Evolutionary conservation across 2,113 vertebrate genomes (phyloP).

Genomic region (Alaudala cheleensis): DNA sequence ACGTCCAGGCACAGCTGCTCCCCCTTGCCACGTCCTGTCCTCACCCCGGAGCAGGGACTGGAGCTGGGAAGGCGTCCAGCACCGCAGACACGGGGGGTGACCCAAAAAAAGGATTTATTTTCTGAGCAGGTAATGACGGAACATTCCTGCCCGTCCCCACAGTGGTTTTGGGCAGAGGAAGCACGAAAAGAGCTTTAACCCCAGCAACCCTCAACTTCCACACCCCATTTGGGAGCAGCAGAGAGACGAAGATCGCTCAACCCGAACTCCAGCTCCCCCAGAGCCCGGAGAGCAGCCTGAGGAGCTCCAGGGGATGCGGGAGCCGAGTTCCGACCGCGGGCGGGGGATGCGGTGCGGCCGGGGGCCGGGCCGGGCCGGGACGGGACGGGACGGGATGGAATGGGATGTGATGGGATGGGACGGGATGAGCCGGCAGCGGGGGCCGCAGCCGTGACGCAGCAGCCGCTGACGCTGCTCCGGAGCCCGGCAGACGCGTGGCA

Average conservation of each 20-base stretch:
- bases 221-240: background rate
- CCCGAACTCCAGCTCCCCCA: background rate
- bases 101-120: background rate
- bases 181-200: background rate
- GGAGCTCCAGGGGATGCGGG: accelerated
- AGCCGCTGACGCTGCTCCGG: constrained; percentile 15
- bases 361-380: background rate
- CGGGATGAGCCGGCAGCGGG: background rate
- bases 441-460: background rate
- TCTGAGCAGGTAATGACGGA: background rate
- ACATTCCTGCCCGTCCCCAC: background rate
- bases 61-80: background rate
- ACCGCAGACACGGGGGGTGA: background rate
- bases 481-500: background rate
- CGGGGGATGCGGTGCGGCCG: background rate
- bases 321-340: accelerated
- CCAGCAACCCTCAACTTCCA: background rate
- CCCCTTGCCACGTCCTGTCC: background rate
- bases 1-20: background rate
- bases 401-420: too few species aligned
- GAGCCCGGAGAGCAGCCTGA: background rate
- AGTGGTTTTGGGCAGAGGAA: background rate
- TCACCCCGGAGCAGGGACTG: background rate
- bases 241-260: accelerated
- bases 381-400: background rate